Evolutionary conservation across 2,797 vertebrate species (phyloP), one percentile per base, ranked within the genome.

Genomic region (Geotrypetes seraphini): DNA sequence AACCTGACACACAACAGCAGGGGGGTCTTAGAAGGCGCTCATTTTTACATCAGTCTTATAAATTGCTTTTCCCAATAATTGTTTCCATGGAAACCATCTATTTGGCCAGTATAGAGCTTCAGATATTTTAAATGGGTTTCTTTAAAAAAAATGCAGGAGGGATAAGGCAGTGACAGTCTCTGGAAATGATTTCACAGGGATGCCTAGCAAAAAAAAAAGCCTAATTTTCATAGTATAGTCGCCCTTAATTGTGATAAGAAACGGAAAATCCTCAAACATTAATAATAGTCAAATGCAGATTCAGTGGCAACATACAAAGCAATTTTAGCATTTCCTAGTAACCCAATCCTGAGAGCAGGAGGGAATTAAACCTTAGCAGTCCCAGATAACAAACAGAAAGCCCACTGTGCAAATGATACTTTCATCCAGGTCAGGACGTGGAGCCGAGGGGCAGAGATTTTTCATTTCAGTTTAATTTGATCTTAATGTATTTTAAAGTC

Each of bases 1-100:
- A 55, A 28, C 59, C 55, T 62, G 12, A 59, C 68, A 58, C 66
- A 12, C 29, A 64, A 50, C 77, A 63, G 72, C 68, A 61, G 69
- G 74, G n/a, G 67, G 71, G 53, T 47, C 67, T 54, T 67, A 66
- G 57, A 66, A 65, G 72, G 69, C 57, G 64, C 63, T 73, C 63
- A 64, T 73, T 79, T 79, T 75, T 68, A 71, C 69, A 77, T 73
- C 68, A 63, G 63, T 78, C 69, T 67, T 79, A 77, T 71, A 78
- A 81, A 81, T 75, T 76, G 73, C 72, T 73, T 69, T 79, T 65
- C 66, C 68, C 75, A 70, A 79, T 82, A 81, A 79, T 81, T 79
- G 79, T 81, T 79, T 69, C 78, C 79, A 81, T 82, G 75, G 79
- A 82, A 78, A 84, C 77, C 68, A 73, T 62, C 66, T 71, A 65